phyloP scores from a whole-genome alignment of 1,140 invertebrate species.

The Scaptomyza graminum region DNA sequence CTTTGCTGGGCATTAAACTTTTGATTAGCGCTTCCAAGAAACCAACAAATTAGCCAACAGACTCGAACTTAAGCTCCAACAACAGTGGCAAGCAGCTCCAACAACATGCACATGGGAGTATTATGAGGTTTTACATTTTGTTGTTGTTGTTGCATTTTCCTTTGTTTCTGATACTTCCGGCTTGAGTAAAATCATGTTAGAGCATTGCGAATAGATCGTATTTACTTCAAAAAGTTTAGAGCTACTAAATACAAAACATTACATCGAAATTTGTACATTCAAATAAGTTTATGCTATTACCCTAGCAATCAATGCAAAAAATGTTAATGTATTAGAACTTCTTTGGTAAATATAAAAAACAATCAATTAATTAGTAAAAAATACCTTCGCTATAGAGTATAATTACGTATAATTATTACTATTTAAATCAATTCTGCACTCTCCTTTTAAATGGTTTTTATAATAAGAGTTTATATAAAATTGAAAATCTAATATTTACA shows the following conservation, averaged over 20 bases:
- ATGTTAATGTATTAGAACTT: too few relatives aligned
- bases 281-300: too few relatives aligned
- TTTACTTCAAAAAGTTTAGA: not conserved
- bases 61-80: conserved; percentile 18
- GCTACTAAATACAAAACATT: not conserved
- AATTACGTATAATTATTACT: too few relatives aligned
- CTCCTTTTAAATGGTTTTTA: too few relatives aligned
- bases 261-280: too few relatives aligned
- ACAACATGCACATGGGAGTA: conserved; percentile 22
- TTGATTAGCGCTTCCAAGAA: conserved; percentile 73
- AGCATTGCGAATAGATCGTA: conserved; percentile 41
- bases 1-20: conserved; percentile 63
- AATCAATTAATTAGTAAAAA: too few relatives aligned
- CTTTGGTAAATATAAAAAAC: too few relatives aligned
- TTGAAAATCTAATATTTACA: too few relatives aligned
- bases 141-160: conserved; percentile 17
- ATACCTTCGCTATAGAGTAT: too few relatives aligned
- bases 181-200: conserved; percentile 47
- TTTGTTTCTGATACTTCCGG: conserved; percentile 40
- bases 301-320: too few relatives aligned
- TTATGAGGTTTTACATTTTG: conserved; percentile 4
- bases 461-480: too few relatives aligned
- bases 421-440: too few relatives aligned
- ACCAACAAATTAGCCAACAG: conserved; percentile 57
- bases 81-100: not conserved